A percentile compares a stretch with the other conserved stretches of the same genome.
phyloP scores from a whole-genome alignment of 2,113 vertebrate genomes.

The Prolemur simus region DNA sequence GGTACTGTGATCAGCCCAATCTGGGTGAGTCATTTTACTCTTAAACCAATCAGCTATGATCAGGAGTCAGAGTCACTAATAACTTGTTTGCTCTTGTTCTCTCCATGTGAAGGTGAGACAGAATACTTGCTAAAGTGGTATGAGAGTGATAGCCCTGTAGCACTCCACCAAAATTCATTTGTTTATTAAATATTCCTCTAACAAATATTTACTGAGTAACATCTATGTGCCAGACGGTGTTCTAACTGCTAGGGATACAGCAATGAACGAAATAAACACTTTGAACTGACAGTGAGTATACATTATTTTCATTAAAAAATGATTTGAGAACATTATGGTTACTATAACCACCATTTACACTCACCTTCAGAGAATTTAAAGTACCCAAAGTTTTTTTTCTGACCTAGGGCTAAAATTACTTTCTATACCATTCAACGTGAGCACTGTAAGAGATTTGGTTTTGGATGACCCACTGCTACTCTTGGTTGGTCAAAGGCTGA shows the following conservation, averaged over 20 bases:
- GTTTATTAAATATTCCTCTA: neutral
- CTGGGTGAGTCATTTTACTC: neutral
- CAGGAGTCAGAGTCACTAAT: neutral
- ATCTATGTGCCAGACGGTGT: neutral
- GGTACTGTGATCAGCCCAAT: rapidly evolving
- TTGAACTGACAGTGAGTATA: neutral
- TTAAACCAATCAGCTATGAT: neutral
- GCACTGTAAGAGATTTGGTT: neutral
- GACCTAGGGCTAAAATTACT: neutral
- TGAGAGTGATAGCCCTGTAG: neutral
- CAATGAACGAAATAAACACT: neutral
- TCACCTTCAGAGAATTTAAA: neutral
- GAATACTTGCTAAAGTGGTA: neutral
- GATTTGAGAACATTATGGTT: neutral
- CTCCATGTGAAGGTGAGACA: neutral
- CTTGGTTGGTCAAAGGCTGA: neutral
- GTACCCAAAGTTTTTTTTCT: neutral
- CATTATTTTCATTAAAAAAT: neutral
- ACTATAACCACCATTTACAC: neutral
- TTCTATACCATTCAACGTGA: neutral
- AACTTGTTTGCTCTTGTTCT: neutral
- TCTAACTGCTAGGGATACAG: neutral
- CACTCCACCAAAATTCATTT: neutral
- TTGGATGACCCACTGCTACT: neutral
- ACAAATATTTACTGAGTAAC: neutral